phyloP scores from a whole-genome alignment of 92 coral and sea anemone genomes.

The Micromussa lordhowensis region DNA sequence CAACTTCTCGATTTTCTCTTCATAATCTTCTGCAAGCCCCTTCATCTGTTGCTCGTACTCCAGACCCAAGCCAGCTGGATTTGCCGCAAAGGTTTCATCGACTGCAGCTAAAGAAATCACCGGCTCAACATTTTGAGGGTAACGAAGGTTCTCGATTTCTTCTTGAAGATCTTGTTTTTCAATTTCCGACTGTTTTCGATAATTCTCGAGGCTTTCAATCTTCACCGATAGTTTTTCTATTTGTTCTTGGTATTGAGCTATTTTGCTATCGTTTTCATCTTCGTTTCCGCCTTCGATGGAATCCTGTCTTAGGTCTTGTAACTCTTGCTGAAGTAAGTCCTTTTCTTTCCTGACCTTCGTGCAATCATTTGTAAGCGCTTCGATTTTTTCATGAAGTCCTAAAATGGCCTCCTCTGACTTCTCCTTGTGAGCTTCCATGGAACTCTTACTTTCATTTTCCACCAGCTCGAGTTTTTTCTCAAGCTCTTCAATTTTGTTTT shows the following conservation, averaged over 20 bases:
- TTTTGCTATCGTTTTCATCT: background rate
- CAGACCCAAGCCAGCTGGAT: constrained; percentile 37
- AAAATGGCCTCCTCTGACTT: constrained; percentile 25
- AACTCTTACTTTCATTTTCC: constrained; percentile 44
- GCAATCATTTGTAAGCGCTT: constrained; percentile 22
- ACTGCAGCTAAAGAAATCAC: constrained; percentile 44
- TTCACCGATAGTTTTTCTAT: constrained; percentile 37
- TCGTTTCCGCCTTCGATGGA: constrained; percentile 3
- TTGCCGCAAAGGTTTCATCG: constrained; percentile 50
- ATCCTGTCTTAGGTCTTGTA: constrained; percentile 1
- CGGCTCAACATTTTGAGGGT: constrained; percentile 42
- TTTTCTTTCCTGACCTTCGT: constrained; percentile 55
- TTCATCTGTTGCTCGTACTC: constrained; percentile 72
- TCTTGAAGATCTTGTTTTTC: constrained; percentile 73
- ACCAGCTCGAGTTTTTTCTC: constrained; percentile 46
- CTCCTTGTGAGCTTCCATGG: constrained; percentile 23
- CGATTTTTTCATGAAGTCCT: constrained; percentile 24
- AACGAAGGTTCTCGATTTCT: constrained; percentile 52
- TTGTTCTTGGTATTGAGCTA: constrained; percentile 17
- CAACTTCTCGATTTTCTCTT: constrained; percentile 60
- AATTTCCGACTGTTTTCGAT: constrained; percentile 46
- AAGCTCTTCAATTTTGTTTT: constrained; percentile 48
- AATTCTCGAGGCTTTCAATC: constrained; percentile 54
- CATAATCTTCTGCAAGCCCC: constrained; percentile 76
- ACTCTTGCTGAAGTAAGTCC: constrained; percentile 25